Percentiles rank a stretch among this genome's conserved stretches.
These are phyloP conservation scores for Oncopodura yosiiana DNA, from an alignment of 1,140 invertebrate genomes.

Conservation along the genomic window DNA sequence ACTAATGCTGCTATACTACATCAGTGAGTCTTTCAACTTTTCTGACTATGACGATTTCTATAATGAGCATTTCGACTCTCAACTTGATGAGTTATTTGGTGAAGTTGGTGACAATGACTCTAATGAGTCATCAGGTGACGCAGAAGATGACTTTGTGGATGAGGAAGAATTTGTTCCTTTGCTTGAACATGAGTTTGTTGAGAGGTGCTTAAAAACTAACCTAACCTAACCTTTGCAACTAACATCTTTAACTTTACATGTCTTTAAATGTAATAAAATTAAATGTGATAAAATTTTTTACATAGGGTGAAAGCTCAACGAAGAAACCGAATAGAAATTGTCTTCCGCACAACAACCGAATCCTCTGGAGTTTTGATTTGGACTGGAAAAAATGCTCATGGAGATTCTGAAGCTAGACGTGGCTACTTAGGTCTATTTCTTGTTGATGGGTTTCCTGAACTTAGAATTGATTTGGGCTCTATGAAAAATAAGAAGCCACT, in stretches of 20 bases:
- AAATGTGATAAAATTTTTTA: neutral
- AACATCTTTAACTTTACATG: too few relatives aligned
- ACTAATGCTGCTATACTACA: neutral
- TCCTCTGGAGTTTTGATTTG: constrained; percentile 58
- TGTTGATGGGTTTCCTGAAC: constrained; percentile 49
- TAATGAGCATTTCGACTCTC: constrained; percentile 30
- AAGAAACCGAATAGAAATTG: constrained; percentile 58
- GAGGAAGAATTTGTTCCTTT: constrained; percentile 29
- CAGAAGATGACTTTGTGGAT: constrained; percentile 34
- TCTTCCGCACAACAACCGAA: constrained; percentile 51
- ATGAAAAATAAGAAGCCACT: constrained; percentile 45
- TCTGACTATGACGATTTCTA: constrained; percentile 34
- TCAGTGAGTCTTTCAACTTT: constrained; percentile 37
- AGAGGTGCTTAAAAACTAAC: too few relatives aligned
- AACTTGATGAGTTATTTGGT: constrained; percentile 27
- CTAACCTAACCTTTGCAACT: too few relatives aligned
- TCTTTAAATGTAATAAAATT: too few relatives aligned
- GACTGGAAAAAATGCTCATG: constrained; percentile 39
- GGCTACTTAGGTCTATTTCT: constrained; percentile 53
- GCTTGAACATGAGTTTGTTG: constrained; percentile 15
- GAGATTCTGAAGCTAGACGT: constrained; percentile 40
- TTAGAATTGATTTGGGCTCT: constrained; percentile 52
- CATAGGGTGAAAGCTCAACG: constrained; percentile 47
- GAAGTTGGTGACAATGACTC: constrained; percentile 41
- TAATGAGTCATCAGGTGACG: constrained; percentile 39